These are phyloP conservation scores for Machimus atricapillus DNA, from an alignment of 2,888 invertebrate genomes.

Conservation along the genomic window DNA sequence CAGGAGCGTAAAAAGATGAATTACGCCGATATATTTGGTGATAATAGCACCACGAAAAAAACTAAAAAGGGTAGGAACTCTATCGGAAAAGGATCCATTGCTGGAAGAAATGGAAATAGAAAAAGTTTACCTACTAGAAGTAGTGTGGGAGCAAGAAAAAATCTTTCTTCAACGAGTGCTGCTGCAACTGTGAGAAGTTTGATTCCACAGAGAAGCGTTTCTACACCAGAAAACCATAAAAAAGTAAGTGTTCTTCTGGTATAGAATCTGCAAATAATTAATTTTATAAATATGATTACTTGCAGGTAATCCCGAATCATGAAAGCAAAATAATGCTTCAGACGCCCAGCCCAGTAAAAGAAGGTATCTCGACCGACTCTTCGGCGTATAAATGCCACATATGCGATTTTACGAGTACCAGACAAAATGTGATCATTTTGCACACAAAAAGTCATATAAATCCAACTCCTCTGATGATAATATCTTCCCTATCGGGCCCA, in stretches of 20 bases:
- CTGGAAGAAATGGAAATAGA: not conserved
- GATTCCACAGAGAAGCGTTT: not conserved
- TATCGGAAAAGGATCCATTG: conserved; percentile 42
- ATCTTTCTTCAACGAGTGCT: not conserved
- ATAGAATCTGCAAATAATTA: no score
- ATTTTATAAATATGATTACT: not conserved
- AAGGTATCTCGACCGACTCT: conserved; percentile 52
- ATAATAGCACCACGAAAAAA: conserved; percentile 40
- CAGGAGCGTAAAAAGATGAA: conserved; percentile 59
- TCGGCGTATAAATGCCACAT: conserved; percentile 68
- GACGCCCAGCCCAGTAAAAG: not conserved
- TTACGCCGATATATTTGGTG: conserved; percentile 65
- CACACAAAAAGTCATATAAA: conserved; percentile 75
- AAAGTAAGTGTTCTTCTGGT: not conserved
- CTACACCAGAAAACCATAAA: not conserved
- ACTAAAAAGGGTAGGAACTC: conserved; percentile 44
- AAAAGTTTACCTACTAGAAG: not conserved
- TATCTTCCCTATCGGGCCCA: conserved; percentile 40
- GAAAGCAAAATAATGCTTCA: conserved; percentile 17
- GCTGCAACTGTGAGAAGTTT: not conserved
- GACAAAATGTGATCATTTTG: conserved; percentile 76
- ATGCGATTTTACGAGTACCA: conserved; percentile 71
- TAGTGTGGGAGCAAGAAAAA: not conserved
- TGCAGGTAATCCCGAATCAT: not conserved
- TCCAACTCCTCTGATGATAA: not conserved